These are phyloP conservation scores for Orientallactaga sibirica DNA, from an alignment of 2,797 vertebrate species.

Conservation along the genomic window DNA sequence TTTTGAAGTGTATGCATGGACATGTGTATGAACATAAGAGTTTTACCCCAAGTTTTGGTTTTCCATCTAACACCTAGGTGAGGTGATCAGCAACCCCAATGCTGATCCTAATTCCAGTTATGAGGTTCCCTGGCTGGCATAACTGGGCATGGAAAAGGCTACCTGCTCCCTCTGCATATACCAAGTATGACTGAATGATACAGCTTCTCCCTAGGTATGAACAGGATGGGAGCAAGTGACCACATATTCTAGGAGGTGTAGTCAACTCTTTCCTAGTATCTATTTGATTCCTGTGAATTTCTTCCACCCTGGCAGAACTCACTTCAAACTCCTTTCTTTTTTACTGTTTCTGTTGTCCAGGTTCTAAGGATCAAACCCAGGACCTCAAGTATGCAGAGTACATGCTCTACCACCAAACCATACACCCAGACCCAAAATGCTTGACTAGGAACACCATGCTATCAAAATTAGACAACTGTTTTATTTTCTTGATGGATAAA, in stretches of 20 bases:
- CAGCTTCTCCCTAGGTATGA: not conserved
- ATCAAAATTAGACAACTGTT: not conserved
- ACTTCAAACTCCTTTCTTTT: not conserved
- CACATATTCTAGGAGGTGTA: accelerated
- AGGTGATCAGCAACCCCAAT: slow-evolving; percentile 8
- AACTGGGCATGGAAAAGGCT: not conserved
- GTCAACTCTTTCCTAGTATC: not conserved
- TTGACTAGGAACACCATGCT: not conserved
- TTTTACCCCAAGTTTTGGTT: not conserved
- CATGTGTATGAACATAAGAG: accelerated
- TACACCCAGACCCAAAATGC: not conserved
- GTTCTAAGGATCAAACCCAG: not conserved
- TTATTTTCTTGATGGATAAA: not conserved
- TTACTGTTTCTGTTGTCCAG: not conserved
- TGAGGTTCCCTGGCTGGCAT: not conserved
- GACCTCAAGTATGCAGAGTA: not conserved
- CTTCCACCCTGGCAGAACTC: not conserved
- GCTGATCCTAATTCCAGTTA: not conserved
- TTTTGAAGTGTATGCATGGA: not conserved
- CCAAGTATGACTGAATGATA: not conserved
- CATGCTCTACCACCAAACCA: not conserved
- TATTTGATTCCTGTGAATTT: not conserved
- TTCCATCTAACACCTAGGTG: slow-evolving; percentile 30
- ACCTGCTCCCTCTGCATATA: slow-evolving; percentile 19
- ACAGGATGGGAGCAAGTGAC: accelerated